Percentiles rank a stretch among this genome's conserved stretches.
These are phyloP conservation scores for Bucorvus abyssinicus DNA, from an alignment of 2,797 vertebrate species.

Conservation along the genomic window DNA sequence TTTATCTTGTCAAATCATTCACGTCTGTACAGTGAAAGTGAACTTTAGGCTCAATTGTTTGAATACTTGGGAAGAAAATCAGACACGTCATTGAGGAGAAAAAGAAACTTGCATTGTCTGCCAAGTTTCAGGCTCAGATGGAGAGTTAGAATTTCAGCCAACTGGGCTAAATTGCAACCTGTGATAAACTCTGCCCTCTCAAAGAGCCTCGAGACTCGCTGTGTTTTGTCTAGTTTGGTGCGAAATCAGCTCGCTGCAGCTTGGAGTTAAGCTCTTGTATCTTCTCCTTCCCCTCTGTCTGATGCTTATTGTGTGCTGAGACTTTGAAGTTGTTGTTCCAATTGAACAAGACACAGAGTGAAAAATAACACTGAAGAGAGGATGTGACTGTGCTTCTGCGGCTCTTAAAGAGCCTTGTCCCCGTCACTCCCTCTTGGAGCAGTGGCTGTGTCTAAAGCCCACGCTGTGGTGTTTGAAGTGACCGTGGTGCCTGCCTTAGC, in stretches of 20 bases:
- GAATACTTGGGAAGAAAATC: background rate
- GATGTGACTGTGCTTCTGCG: background rate
- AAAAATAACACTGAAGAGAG: background rate
- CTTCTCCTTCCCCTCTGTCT: background rate
- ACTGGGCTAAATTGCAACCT: background rate
- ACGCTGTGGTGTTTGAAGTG: background rate
- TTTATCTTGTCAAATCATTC: background rate
- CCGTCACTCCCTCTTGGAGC: background rate
- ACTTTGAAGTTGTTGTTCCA: background rate
- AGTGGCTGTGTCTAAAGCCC: background rate
- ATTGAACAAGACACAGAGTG: background rate
- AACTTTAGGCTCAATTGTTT: background rate
- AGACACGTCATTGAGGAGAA: background rate
- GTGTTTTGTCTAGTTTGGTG: background rate
- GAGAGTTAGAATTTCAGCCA: slow-evolving; percentile 24
- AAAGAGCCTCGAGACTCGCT: background rate
- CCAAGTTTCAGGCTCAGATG: background rate
- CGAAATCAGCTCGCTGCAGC: background rate
- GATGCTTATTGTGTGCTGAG: background rate
- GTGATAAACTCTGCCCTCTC: slow-evolving; percentile 11
- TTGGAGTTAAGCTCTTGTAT: background rate
- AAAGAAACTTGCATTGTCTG: background rate
- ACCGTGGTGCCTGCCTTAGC: background rate
- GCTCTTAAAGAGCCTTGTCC: background rate
- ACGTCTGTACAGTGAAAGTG: background rate